Evolutionary conservation across 92 coral and sea anemone genomes (phyloP), one percentile per base, ranked within the genome.

Genomic region (Zoanthus sociatus): DNA sequence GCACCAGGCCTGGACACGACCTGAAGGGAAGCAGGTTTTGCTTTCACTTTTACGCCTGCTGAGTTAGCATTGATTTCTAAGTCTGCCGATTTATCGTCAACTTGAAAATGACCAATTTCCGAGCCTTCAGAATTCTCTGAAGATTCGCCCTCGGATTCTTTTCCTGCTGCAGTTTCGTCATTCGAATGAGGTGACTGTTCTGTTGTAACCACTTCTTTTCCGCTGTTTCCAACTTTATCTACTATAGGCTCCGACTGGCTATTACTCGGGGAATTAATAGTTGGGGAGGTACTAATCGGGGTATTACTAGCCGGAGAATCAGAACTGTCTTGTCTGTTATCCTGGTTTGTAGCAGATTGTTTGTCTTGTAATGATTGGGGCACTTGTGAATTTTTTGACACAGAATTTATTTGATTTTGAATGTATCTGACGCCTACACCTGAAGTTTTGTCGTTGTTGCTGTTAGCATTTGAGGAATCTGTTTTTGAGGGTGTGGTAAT

Each of bases 21-120:
- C 92, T 97, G 99, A 18, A 97, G 93, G 13, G 99, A 97, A 30
- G 99, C 99, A 37, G 99, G 99, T 86, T 97, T 97, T 33, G 99
- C 99, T 84, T 97, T 97, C 21, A 97, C 99, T 84, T 93, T 92
- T 9, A 97, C 99, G 48, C 99, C 99, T 16, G 97, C 96, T 8
- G 99, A 97, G 82, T 97, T 96, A 14, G 99, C 99, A 82, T 97
- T 96, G 83, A 97, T 97, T 87, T 97, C 99, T 82, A 97, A 88
- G 90, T 97, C 99, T 1, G 99, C 99, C 30, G 99, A 97, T 78
- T 97, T 97, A 85, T 97, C 99, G 67, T 94, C 95, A 1, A 97
- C 98, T 89, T 94, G 99, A 79, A 97, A 97, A 90, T 95, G 98
- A 2, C 98, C 98, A 16, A 95, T 94, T 61, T 95, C 98, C 9